phyloP scores from a whole-genome alignment of 2,797 vertebrate genomes.

The Simalia tracyae region DNA sequence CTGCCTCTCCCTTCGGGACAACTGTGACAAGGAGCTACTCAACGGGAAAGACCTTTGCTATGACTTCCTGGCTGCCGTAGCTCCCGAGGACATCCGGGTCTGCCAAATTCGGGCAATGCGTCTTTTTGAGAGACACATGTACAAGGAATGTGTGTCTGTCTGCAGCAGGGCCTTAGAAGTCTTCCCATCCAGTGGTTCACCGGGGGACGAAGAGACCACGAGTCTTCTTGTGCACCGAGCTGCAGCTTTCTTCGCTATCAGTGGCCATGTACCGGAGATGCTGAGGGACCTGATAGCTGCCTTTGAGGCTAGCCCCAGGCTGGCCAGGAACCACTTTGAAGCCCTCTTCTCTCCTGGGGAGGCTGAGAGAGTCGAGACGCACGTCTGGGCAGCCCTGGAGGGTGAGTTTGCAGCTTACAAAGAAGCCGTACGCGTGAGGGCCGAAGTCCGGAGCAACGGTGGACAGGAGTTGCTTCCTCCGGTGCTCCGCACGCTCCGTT shows the following conservation, averaged over 20 bases:
- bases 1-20: constrained; percentile 42
- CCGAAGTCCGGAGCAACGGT: constrained; percentile 78
- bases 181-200: background rate
- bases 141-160: constrained; percentile 75
- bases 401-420: constrained; percentile 78
- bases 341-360: constrained; percentile 75
- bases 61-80: constrained; percentile 78
- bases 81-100: constrained; percentile 66
- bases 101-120: constrained; percentile 72
- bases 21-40: constrained; percentile 12
- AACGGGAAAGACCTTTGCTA: constrained; percentile 58
- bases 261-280: constrained; percentile 69
- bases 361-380: constrained; percentile 53
- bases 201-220: constrained; percentile 64
- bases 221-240: constrained; percentile 81
- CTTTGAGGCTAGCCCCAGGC: constrained; percentile 76
- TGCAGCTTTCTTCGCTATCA: constrained; percentile 79
- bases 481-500: constrained; percentile 75
- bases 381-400: constrained; percentile 72
- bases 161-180: constrained; percentile 73
- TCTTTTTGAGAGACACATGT: constrained; percentile 73
- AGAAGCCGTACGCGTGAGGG: constrained; percentile 77
- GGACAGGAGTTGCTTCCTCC: constrained; percentile 83
- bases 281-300: constrained; percentile 81
- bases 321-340: constrained; percentile 76